Evolutionary conservation across 1,140 invertebrate genomes (phyloP).

Genomic region (Lasioglossum baleicum): DNA sequence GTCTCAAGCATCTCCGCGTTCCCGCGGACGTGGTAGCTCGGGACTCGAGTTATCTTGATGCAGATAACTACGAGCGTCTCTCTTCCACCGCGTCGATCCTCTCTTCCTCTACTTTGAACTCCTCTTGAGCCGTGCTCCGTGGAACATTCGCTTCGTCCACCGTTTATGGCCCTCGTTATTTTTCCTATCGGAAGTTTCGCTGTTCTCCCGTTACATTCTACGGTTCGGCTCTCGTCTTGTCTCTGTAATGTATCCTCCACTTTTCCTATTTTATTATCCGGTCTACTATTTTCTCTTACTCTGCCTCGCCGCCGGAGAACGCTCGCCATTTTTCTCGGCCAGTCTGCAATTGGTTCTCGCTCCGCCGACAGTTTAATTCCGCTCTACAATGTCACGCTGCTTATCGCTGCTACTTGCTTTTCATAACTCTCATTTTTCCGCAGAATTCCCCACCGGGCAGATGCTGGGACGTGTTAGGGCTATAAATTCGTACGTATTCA

Average conservation of each 20-base stretch:
- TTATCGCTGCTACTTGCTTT: too few species aligned
- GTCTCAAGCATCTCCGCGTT: neutral
- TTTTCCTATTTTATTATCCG: neutral
- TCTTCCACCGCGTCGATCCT: neutral
- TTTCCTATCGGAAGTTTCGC: neutral
- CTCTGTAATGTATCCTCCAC: too few species aligned
- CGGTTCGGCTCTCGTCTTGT: neutral
- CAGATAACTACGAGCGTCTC: conserved; percentile 24
- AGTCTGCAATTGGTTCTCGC: too few species aligned
- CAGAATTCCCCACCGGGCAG: too few species aligned
- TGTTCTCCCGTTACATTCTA: neutral
- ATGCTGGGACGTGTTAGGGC: too few species aligned
- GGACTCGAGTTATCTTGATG: conserved; percentile 37
- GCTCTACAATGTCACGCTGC: too few species aligned
- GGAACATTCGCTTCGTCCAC: neutral
- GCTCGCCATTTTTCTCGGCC: too few species aligned
- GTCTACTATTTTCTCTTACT: neutral
- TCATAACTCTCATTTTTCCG: too few species aligned
- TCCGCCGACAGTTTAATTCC: too few species aligned
- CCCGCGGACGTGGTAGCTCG: neutral
- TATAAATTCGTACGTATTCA: too few species aligned
- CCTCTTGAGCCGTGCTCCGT: neutral
- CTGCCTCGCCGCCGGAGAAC: too few species aligned
- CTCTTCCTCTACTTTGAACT: neutral
- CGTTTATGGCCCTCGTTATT: neutral